Conservation (phyloP, 2,888 invertebrate genomes). For the Drosophila ezoana region DNA sequence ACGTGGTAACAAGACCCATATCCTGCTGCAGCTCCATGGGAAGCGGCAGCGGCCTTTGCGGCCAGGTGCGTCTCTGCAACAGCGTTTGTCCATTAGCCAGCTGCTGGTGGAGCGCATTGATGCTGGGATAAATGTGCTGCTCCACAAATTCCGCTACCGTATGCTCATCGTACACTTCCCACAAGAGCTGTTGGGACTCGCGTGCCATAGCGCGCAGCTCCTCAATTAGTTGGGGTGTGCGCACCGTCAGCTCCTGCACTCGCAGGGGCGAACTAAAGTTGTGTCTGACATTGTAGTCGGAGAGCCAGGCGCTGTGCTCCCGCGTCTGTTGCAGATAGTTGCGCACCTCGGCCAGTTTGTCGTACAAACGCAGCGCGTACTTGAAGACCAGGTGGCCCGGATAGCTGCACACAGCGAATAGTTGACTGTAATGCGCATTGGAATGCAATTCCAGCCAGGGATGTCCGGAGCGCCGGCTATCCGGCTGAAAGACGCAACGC, state of each 20-base stretch:
- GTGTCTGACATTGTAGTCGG: slow-evolving; percentile 89
- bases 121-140: slow-evolving; percentile 87
- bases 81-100: slow-evolving; percentile 86
- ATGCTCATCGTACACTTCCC: slow-evolving; percentile 87
- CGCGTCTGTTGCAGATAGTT: slow-evolving; percentile 82
- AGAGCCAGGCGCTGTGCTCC: slow-evolving; percentile 88
- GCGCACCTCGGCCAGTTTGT: slow-evolving; percentile 83
- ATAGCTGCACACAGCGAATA: slow-evolving; percentile 88
- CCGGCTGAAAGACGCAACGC: slow-evolving; percentile 86
- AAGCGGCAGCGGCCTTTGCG: slow-evolving; percentile 86
- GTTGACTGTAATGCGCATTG: slow-evolving; percentile 87
- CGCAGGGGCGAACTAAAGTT: slow-evolving; percentile 89
- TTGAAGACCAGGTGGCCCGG: slow-evolving; percentile 87
- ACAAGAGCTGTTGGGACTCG: slow-evolving; percentile 86
- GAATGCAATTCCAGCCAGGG: slow-evolving; percentile 87
- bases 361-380: slow-evolving; percentile 84
- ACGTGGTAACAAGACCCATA: slow-evolving; percentile 51
- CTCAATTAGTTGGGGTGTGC: slow-evolving; percentile 87
- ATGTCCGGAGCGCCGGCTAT: slow-evolving; percentile 83
- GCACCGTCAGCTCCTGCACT: slow-evolving; percentile 87
- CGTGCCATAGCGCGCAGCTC: slow-evolving; percentile 86
- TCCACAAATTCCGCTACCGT: slow-evolving; percentile 88
- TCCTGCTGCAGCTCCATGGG: slow-evolving; percentile 56
- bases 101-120: slow-evolving; percentile 86
- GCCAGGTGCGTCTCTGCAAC: slow-evolving; percentile 87